A percentile compares a stretch with the other conserved stretches of the same genome.
Evolutionary conservation across 2,888 invertebrate species (phyloP).

Genomic region (Allophyes oxyacanthae): DNA sequence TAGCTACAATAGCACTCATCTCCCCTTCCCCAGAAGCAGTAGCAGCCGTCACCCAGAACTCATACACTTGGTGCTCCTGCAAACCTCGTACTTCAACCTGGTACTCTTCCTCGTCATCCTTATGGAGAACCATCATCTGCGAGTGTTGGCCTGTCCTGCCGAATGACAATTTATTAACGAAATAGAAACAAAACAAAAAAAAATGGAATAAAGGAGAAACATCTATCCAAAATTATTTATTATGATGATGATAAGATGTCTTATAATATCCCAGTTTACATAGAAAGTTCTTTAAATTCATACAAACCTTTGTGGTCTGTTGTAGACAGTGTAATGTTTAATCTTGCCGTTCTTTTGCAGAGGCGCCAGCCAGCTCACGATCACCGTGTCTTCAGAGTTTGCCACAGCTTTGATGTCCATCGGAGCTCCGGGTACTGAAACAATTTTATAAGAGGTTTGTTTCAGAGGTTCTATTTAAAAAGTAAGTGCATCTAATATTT

Average conservation of each 20-base stretch:
- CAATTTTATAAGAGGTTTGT: not conserved
- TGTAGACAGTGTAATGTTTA: constrained; percentile 94
- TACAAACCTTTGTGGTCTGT: constrained; percentile 87
- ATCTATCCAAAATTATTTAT: too few relatives aligned
- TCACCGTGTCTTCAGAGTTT: constrained; percentile 93
- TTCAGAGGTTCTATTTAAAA: too few relatives aligned
- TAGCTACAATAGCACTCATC: constrained; percentile 92
- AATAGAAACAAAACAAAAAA: too few relatives aligned
- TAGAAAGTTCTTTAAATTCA: too few relatives aligned
- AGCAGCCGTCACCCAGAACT: constrained; percentile 96
- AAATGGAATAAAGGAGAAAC: too few relatives aligned
- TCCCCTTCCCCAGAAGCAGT: constrained; percentile 91
- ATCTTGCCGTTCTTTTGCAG: constrained; percentile 94
- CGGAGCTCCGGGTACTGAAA: constrained; percentile 94
- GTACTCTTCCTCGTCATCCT: constrained; percentile 71
- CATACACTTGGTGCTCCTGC: constrained; percentile 92
- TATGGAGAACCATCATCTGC: constrained; percentile 71
- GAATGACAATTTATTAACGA: not conserved
- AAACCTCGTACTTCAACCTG: constrained; percentile 91
- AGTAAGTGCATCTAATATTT: too few relatives aligned
- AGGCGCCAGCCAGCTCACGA: constrained; percentile 96
- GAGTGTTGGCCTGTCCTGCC: constrained; percentile 80
- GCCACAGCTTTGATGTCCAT: constrained; percentile 95
- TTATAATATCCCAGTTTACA: too few relatives aligned
- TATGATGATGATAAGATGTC: too few relatives aligned